Conservation (phyloP, 2,888 invertebrate species). For the Laothoe populi region DNA sequence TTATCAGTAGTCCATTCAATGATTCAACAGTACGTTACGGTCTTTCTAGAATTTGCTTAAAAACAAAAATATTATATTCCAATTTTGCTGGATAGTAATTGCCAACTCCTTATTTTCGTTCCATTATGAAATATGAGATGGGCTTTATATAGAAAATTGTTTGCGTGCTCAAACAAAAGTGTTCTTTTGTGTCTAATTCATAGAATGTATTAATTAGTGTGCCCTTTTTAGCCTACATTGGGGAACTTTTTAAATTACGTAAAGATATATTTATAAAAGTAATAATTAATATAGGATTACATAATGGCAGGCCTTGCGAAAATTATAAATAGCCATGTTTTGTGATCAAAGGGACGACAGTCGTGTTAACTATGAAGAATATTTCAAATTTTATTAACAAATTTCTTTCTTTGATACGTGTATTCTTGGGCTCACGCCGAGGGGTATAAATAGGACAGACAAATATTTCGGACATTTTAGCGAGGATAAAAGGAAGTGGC, state of each 20-base stretch:
- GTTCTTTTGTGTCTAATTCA: constrained; percentile 4
- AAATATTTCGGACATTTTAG: no score
- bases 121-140: constrained; percentile 20
- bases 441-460: no score
- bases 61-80: constrained; percentile 12
- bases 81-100: constrained; percentile 23
- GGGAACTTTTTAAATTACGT: background rate
- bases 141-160: constrained; percentile 19
- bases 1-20: background rate
- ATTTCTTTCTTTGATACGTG: no score
- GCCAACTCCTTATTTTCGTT: constrained; percentile 13
- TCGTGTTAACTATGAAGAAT: no score
- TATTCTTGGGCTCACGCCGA: no score
- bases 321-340: no score
- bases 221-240: background rate
- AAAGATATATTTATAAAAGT: no score
- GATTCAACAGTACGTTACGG: background rate
- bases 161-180: constrained; percentile 18
- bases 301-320: no score
- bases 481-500: no score
- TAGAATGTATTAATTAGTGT: constrained; percentile 6
- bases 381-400: no score
- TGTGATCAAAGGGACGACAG: no score
- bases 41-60: constrained; percentile 16
- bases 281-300: no score